Base-by-base conservation (phyloP, 1,140 invertebrate genomes). In the Drosophila sproati region DNA sequence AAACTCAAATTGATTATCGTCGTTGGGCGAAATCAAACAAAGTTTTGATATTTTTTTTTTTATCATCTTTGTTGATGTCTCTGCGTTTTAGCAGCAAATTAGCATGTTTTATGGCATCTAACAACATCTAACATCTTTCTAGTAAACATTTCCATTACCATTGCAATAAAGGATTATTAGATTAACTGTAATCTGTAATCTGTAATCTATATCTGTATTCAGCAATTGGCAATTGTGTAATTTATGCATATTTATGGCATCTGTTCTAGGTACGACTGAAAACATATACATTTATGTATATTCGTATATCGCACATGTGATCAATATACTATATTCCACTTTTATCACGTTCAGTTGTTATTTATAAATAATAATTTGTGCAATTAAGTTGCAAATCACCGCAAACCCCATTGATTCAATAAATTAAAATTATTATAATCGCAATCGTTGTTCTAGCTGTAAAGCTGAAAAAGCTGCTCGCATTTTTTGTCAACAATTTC, bases 381-480 rank as follows among this genome's bases (percentile, higher is more conserved):
- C 83, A 82, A 88, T 87, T 88, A 87, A 82, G 66, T 88, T 71
- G 69, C 66, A 88, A 87, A 87, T 88, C 77, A 72, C 60, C 56
- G 60, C 59, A 52, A 43, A 39, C 61, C 48, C 79, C 77, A 79
- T 66, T 88, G 72, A 82, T 86, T 87, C 87, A 86, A 88, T 86
- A 77, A 77, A 77, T 88, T 73, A 68, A 88, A 85, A 72, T 72
- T 85, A 70, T 31, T 62, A 57, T 32, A 62, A 47, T 50, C 35
- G 4, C 34, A 50, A 39, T 20, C 20, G 20, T 20, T 62, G 28
- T 50, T 43, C 64, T 50, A 56, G 47, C n/a, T 62, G 31, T 29
- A 5, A 3, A 47, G 29, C 43, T 73, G 5, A 34, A 34, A 34
- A 34, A 10, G 74, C 78, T 66, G 62, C 45, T 51, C 82, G 75